Percentiles rank a stretch among this genome's conserved stretches.
Conservation (phyloP, 2,113 vertebrate species). For the Centrocercus urophasianus region DNA sequence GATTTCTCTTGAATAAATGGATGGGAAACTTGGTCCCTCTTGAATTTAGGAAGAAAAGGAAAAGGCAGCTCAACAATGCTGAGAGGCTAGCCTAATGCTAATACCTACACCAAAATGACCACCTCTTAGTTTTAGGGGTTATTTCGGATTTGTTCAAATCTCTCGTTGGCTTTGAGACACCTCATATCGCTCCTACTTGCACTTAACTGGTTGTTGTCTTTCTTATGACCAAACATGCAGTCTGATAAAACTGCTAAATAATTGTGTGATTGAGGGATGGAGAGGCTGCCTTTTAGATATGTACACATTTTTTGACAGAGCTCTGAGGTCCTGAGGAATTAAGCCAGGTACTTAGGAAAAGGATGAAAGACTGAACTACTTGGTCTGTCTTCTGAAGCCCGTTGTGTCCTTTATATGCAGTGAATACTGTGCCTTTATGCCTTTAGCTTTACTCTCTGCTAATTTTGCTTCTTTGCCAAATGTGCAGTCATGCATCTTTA, state of each 20-base stretch:
- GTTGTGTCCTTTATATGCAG: background rate
- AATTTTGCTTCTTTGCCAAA: conserved; percentile 42
- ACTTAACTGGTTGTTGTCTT: background rate
- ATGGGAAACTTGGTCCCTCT: background rate
- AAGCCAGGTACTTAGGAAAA: background rate
- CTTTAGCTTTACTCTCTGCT: conserved; percentile 24
- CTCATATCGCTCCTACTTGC: background rate
- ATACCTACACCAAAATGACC: background rate
- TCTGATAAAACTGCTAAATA: background rate
- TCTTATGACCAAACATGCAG: background rate
- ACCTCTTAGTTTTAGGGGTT: background rate
- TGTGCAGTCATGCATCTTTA: conserved; percentile 52
- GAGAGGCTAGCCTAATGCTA: background rate
- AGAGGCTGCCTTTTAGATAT: background rate
- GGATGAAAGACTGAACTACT: background rate
- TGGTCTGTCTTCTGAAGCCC: conserved; percentile 9
- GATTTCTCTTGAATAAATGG: background rate
- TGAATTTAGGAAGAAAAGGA: background rate
- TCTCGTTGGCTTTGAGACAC: background rate
- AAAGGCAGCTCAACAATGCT: background rate
- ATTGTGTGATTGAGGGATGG: background rate
- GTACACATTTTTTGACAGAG: background rate
- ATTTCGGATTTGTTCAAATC: background rate
- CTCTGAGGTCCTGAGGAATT: background rate
- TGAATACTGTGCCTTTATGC: background rate